Evolutionary conservation across 2,888 invertebrate genomes (phyloP), one percentile per base, ranked within the genome.

Genomic region (Latrodectus hesperus): DNA sequence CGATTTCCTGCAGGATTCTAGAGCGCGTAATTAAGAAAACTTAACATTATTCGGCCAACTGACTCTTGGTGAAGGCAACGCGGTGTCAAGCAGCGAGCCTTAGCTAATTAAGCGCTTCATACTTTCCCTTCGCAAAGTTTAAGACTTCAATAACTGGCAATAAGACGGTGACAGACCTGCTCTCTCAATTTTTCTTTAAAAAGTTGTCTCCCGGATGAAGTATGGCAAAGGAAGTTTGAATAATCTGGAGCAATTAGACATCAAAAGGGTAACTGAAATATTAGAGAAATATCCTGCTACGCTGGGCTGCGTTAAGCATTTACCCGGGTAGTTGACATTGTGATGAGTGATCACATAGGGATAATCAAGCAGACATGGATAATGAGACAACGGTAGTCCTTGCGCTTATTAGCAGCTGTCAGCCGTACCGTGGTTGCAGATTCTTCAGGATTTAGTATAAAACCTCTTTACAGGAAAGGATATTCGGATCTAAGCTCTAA

Each of bases 231-330:
- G 26, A 17, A 26, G 51, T 38, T 55, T 16, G 75, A 82, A 70
- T 82, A 75, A 75, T 82, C 82, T 82, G 12, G 22, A 16, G 82
- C 75, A 75, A 82, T 82, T 82, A 82, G 75, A 82, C 82, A 82
- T 82, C 68, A 75, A n/a, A n/a, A 74, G 82, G 55, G 53, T 52
- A 51, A 9, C 73, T 26, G 67, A 75, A 74, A 75, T 82, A 82
- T 70, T 68, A 75, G 82, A 68, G n/a, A 75, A 51, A 38, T 14
- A 52, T 52, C 67, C 73, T 17, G 74, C 26, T 49, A 68, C 67
- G 68, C 49, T 70, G 55, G 60, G 82, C 9, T 16, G 51, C 68
- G 82, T 82, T 76, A 82, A 82, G 75, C 82, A 82, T 82, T 75
- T 82, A 51, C 68, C 49, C 51, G 52, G 51, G 75, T 70, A 53